Evolutionary conservation across 1,140 invertebrate genomes (phyloP).

Genomic region (Calycopis cecrops): DNA sequence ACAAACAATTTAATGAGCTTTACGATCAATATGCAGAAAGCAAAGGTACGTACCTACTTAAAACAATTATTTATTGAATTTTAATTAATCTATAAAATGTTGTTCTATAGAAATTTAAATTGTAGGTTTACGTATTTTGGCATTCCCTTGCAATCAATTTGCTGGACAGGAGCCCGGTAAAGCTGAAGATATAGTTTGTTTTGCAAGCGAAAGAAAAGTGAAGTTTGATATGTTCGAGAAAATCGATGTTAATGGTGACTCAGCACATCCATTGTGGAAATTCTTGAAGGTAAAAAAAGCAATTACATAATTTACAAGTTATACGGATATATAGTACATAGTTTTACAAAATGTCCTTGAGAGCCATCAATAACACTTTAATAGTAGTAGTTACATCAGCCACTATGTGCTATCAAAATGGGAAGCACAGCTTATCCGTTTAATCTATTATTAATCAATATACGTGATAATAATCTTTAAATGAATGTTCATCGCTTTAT

Average conservation of each 20-base stretch:
- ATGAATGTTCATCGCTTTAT: too few species aligned
- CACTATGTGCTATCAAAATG: too few species aligned
- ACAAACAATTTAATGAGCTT: conserved; percentile 85
- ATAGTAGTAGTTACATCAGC: too few species aligned
- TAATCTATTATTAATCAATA: too few species aligned
- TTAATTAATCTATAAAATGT: not conserved
- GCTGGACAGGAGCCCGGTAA: conserved; percentile 87
- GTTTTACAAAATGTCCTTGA: too few species aligned
- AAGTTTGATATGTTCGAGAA: conserved; percentile 85
- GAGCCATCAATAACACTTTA: too few species aligned
- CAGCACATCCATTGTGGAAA: conserved; percentile 91
- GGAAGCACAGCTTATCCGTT: too few species aligned
- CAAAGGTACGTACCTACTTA: conserved; percentile 48
- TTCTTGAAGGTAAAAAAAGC: conserved; percentile 82
- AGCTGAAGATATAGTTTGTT: conserved; percentile 85
- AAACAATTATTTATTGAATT: not conserved
- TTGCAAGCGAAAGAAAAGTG: conserved; percentile 83
- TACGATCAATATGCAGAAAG: conserved; percentile 83
- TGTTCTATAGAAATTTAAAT: conserved; percentile 9
- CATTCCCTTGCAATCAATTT: conserved; percentile 97
- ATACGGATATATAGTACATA: too few species aligned
- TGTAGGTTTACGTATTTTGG: conserved; percentile 84
- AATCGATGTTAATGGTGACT: conserved; percentile 92
- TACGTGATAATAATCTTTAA: too few species aligned
- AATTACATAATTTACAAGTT: too few species aligned